A percentile compares a stretch with the other conserved stretches of the same genome.
Evolutionary conservation across 2,888 invertebrate species (phyloP).

Genomic region (Lithosia quadra): DNA sequence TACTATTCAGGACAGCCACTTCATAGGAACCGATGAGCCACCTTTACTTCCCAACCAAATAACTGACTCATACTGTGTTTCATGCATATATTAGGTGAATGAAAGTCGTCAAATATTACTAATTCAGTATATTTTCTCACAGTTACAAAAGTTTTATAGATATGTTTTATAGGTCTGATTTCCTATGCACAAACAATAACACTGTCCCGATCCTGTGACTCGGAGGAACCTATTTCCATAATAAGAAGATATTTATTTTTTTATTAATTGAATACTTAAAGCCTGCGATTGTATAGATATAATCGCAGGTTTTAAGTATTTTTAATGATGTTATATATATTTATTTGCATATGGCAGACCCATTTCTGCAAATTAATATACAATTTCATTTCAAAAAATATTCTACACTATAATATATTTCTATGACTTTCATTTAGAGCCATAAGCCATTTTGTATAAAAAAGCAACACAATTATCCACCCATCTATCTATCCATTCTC

Average conservation of each 20-base stretch:
- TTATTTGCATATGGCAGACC: no score
- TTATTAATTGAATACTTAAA: no score
- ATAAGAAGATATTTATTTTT: no score
- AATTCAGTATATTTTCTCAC: constrained; percentile 2
- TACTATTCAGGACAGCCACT: constrained; percentile 72
- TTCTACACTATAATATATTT: not conserved
- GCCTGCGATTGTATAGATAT: no score
- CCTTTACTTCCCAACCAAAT: constrained; percentile 37
- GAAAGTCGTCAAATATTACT: constrained; percentile 29
- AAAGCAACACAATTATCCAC: no score
- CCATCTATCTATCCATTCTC: no score
- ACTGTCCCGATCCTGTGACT: not conserved
- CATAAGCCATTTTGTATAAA: not conserved
- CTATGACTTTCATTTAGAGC: not conserved
- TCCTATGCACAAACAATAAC: not conserved
- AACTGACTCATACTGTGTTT: constrained; percentile 39
- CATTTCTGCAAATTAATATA: no score
- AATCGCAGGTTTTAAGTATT: no score
- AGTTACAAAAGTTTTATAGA: constrained; percentile 13
- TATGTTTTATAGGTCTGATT: not conserved
- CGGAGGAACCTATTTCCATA: no score
- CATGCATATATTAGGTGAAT: constrained; percentile 24
- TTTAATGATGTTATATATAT: no score
- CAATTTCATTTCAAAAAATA: no score
- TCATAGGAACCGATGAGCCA: constrained; percentile 64